Percentiles rank a stretch among this genome's conserved stretches.
phyloP scores from a whole-genome alignment of 1,140 invertebrate genomes.

The Melitaea cinxia region DNA sequence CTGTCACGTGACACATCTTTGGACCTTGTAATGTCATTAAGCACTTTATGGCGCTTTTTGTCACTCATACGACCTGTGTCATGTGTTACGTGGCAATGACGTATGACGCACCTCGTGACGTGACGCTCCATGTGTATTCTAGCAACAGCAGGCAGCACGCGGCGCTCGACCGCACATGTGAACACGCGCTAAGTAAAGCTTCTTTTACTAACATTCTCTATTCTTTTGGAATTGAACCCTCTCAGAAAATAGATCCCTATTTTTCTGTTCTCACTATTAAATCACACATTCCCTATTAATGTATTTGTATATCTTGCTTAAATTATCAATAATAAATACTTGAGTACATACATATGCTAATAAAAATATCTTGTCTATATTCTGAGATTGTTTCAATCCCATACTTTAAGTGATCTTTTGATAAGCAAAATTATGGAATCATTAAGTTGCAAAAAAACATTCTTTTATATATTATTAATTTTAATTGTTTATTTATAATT shows the following conservation, averaged over 20 bases:
- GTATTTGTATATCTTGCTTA: too few relatives aligned
- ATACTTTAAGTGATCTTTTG: not conserved
- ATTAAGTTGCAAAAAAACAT: not conserved
- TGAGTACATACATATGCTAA: not conserved
- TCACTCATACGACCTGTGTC: too few relatives aligned
- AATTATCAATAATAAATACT: too few relatives aligned
- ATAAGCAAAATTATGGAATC: not conserved
- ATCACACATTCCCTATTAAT: too few relatives aligned
- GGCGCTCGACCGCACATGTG: slow-evolving; percentile 66
- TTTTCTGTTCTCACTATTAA: too few relatives aligned
- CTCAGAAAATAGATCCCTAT: not conserved
- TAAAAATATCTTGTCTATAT: not conserved
- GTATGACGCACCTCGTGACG: not conserved
- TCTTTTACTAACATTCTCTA: slow-evolving; percentile 37
- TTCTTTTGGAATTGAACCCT: too few relatives aligned
- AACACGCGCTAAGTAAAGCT: slow-evolving; percentile 72
- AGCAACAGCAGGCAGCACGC: slow-evolving; percentile 67
- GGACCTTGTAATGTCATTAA: not conserved
- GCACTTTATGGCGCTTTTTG: too few relatives aligned
- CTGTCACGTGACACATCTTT: not conserved
- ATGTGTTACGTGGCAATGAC: not conserved
- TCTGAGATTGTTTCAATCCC: not conserved
- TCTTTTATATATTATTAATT: too few relatives aligned
- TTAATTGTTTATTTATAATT: too few relatives aligned
- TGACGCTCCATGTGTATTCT: slow-evolving; percentile 45